Evolutionary conservation across 2,113 vertebrate species (phyloP).

Genomic region (Gasterosteus nipponicus): DNA sequence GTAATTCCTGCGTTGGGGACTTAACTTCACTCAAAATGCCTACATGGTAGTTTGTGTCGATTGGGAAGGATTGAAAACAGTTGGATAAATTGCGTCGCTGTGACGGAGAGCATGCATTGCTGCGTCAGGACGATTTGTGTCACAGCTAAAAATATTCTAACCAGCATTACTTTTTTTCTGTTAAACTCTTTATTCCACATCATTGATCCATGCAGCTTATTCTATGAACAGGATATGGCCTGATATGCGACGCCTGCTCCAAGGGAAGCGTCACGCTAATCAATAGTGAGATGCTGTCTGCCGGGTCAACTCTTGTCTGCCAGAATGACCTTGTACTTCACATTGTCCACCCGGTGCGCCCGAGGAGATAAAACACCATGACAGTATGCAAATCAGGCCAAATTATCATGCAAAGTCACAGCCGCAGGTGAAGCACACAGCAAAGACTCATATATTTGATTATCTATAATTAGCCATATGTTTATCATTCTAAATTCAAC

Average conservation of each 20-base stretch:
- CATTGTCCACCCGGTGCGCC: neutral
- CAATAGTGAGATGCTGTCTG: conserved; percentile 34
- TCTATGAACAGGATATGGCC: conserved; percentile 7
- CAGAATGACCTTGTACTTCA: conserved; percentile 58
- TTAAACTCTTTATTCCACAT: neutral
- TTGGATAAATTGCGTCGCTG: neutral
- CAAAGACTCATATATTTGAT: neutral
- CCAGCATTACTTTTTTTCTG: neutral
- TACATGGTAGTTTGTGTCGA: conserved; percentile 10
- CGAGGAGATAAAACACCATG: conserved; percentile 11
- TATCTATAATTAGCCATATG: neutral
- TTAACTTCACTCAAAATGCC: conserved; percentile 48
- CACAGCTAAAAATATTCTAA: neutral
- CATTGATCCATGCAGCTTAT: neutral
- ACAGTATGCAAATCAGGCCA: neutral
- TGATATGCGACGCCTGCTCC: conserved; percentile 23
- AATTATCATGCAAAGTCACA: neutral
- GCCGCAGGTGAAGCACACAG: neutral
- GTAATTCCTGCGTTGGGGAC: conserved; percentile 29
- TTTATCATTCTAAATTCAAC: too few species aligned
- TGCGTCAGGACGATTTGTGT: neutral
- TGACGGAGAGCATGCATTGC: neutral
- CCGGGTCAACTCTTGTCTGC: conserved; percentile 43
- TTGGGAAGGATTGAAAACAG: neutral
- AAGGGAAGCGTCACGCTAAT: conserved; percentile 41